Conservation (phyloP, 1,140 invertebrate species). For the Ceratina calcarata region DNA sequence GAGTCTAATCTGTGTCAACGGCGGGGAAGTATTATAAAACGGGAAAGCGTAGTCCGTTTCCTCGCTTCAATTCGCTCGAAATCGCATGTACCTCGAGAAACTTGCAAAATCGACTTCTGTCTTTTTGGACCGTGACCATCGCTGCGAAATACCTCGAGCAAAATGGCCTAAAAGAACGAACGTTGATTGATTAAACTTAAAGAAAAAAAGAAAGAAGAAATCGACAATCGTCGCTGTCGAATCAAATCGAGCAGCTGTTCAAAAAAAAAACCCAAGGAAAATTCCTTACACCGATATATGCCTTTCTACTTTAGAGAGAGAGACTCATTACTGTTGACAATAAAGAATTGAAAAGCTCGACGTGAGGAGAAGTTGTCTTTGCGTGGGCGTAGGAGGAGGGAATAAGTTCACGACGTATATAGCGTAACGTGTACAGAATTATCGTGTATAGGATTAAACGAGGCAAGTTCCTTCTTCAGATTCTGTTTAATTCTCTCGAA, state of each 20-base stretch:
- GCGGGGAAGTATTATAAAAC: neutral
- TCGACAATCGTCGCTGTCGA: constrained; percentile 47
- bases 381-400: neutral
- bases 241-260: constrained; percentile 47
- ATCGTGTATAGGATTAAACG: constrained; percentile 1
- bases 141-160: constrained; percentile 30
- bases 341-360: constrained; percentile 30
- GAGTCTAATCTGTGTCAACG: neutral
- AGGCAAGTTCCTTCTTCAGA: constrained; percentile 50
- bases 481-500: constrained; percentile 50
- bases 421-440: constrained; percentile 6
- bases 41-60: neutral
- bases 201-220: neutral
- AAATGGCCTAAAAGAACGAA: neutral
- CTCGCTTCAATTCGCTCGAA: neutral
- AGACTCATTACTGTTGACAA: constrained; percentile 52
- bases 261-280: constrained; percentile 6
- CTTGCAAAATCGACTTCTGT: constrained; percentile 1
- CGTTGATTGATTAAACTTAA: constrained; percentile 13
- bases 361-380: constrained; percentile 17
- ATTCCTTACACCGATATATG: constrained; percentile 43
- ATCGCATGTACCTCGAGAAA: neutral
- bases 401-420: constrained; percentile 3
- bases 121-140: neutral
- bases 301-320: constrained; percentile 42